These are phyloP conservation scores for Siniperca chuatsi DNA, from an alignment of 2,113 vertebrate species.

Conservation along the genomic window DNA sequence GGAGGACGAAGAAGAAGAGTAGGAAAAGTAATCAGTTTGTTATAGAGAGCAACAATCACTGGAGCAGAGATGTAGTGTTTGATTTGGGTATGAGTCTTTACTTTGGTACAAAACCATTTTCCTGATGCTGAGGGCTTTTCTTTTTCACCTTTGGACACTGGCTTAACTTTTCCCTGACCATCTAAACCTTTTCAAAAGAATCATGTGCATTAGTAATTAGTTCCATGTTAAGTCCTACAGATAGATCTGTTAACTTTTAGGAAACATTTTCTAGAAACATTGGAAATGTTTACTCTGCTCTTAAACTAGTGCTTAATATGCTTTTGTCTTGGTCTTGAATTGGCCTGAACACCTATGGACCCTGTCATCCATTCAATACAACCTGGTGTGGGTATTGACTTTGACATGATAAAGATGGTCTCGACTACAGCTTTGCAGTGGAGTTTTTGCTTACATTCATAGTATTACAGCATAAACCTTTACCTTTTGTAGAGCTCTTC, in stretches of 20 bases:
- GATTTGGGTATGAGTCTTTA: not conserved
- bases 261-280: not conserved
- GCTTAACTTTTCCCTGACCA: not conserved
- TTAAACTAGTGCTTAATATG: not conserved
- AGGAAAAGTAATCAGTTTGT: not conserved
- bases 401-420: not conserved
- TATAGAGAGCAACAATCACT: not conserved
- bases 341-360: not conserved
- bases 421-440: not conserved
- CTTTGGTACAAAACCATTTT: not conserved
- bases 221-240: not conserved
- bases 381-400: not conserved
- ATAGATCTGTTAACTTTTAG: not conserved
- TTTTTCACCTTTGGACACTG: not conserved
- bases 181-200: not conserved
- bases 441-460: not conserved
- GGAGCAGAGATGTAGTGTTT: not conserved
- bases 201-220: not conserved
- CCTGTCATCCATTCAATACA: not conserved
- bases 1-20: not conserved
- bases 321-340: not conserved
- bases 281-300: not conserved
- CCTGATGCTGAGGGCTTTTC: not conserved
- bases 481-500: slow-evolving; percentile 82
- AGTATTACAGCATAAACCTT: not conserved